Base-by-base conservation (phyloP, 2,888 invertebrate genomes). In the Uropetala carovei region DNA sequence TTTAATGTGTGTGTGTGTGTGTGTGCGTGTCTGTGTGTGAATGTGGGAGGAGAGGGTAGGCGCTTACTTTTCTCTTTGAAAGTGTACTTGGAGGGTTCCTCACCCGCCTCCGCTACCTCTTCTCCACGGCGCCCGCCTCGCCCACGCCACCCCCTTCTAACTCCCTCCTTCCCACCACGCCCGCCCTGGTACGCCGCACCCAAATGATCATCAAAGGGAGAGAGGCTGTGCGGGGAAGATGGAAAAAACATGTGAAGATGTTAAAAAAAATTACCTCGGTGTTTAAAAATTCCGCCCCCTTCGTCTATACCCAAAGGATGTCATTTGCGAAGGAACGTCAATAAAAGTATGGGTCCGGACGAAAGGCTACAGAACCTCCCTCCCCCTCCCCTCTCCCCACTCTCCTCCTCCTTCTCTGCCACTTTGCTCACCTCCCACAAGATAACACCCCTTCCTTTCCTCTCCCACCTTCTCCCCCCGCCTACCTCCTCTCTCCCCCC, bases 131-230 rank as follows among this genome's bases (percentile, higher is more conserved):
- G 56, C 9, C 83, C 83, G 18, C 57, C 57, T 83, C 83, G 4
- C 57, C 8, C 83, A 83, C 57, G 43, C 56, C 82, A 11, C 64
- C 64, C n/a, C 64, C n/a, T 13, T 13, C 82, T 30, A 16, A 57
- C 83, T 4, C 2, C 83, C 11, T 27, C 56, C 59, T 60, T 18
- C 30, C 86, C 89, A 30, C 56, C 83, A 83, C 86, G 27, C 22
- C 57, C 22, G 57, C 57, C 59, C 86, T 59, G n/a, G 64, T 89
- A 89, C 89, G 10, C 89, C 68, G 89, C 89, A 89, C 64, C 89
- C 89, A 89, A 89, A 89, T 89, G 89, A 89, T 89, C 89, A 89
- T 89, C 89, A 89, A 89, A 89, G 89, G 89, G 68, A 68, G 68
- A 60, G 86, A 86, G 86, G 30, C 86, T 64, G 59, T 30, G 89